A percentile compares a stretch with the other conserved stretches of the same genome.
These are phyloP conservation scores for Emberiza fucata DNA, from an alignment of 2,113 vertebrate species.

Conservation along the genomic window DNA sequence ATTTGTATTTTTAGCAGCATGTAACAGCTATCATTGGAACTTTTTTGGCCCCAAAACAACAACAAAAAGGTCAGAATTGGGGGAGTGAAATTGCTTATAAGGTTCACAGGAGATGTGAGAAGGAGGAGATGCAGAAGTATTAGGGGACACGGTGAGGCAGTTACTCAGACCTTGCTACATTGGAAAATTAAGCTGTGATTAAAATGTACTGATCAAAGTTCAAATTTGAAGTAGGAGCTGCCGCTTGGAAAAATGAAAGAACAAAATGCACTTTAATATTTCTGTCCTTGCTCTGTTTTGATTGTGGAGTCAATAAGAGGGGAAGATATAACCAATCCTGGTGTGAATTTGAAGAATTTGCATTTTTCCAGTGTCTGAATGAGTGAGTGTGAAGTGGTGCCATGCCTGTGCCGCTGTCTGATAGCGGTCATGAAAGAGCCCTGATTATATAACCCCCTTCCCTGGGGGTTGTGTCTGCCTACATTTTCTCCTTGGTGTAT, in stretches of 20 bases:
- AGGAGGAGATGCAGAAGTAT: neutral
- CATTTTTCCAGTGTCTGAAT: neutral
- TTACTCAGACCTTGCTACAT: neutral
- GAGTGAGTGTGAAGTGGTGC: neutral
- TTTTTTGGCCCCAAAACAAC: neutral
- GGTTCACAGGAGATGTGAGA: neutral
- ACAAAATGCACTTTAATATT: neutral
- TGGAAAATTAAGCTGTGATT: neutral
- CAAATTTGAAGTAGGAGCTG: neutral
- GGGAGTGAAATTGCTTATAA: neutral
- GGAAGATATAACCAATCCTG: neutral
- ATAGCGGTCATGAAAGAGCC: accelerated
- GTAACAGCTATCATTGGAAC: neutral
- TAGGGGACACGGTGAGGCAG: neutral
- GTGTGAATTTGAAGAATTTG: neutral
- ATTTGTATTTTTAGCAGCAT: neutral
- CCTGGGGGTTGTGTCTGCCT: neutral
- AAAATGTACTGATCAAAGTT: neutral
- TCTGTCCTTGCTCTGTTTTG: neutral
- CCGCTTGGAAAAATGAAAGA: neutral
- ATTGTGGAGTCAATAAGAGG: neutral
- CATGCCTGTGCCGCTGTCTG: neutral
- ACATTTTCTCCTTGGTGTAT: neutral
- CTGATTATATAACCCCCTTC: neutral
- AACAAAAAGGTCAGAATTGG: neutral